Evolutionary conservation across 2,113 vertebrate species (phyloP).

Genomic region (Pseudorectes ferrugineus): DNA sequence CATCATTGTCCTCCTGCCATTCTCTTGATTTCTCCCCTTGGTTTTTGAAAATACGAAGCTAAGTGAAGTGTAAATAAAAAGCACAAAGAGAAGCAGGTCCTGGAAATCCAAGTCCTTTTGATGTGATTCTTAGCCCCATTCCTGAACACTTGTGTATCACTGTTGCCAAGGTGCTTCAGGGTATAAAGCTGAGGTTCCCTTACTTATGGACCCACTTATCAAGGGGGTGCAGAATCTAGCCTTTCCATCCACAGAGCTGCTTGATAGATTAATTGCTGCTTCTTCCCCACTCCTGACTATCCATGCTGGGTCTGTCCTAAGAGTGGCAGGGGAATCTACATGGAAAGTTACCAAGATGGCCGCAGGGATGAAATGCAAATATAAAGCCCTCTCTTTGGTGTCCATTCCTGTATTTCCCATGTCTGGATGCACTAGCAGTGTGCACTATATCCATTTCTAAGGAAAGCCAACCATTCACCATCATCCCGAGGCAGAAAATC

Average conservation of each 20-base stretch:
- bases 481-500: background rate
- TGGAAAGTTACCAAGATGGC: background rate
- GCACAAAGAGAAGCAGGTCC: background rate
- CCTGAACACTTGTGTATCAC: background rate
- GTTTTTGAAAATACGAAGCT: background rate
- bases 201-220: fast-evolving
- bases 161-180: background rate
- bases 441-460: background rate
- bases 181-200: background rate
- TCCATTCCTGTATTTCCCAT: background rate
- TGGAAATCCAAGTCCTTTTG: background rate
- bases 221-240: background rate
- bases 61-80: background rate
- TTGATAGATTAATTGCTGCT: background rate
- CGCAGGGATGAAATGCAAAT: background rate
- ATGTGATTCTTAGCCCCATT: background rate
- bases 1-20: fast-evolving
- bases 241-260: background rate
- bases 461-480: background rate
- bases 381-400: background rate
- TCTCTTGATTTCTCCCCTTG: background rate
- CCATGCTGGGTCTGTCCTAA: background rate
- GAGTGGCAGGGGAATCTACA: background rate
- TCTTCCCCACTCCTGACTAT: background rate
- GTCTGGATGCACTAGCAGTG: background rate